These are phyloP conservation scores for Pristionchus fissidentatus DNA, from an alignment of 2,888 invertebrate genomes.

Conservation along the genomic window DNA sequence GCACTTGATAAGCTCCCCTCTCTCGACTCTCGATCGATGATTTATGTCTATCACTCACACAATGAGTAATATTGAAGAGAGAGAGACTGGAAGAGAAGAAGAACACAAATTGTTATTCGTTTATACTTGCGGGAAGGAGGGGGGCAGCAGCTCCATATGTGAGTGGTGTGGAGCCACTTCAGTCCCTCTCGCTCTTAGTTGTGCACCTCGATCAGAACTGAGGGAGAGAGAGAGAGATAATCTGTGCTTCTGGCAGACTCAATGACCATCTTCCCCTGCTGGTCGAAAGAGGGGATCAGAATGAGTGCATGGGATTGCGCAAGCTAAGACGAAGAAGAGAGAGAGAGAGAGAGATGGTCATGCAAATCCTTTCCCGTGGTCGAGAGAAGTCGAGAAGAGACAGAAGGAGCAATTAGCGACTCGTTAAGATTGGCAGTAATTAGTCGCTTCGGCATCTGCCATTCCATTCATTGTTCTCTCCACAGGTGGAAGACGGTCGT, in stretches of 20 bases:
- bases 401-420: slow-evolving; percentile 38
- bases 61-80: slow-evolving; percentile 37
- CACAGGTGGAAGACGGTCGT: slow-evolving; percentile 46
- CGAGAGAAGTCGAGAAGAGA: not conserved
- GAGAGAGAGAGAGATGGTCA: not conserved
- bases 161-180: slow-evolving; percentile 5
- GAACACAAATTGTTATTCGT: slow-evolving; percentile 38
- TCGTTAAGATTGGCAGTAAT: not conserved
- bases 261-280: slow-evolving; percentile 5
- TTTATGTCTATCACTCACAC: slow-evolving; percentile 30
- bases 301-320: slow-evolving; percentile 4
- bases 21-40: slow-evolving; percentile 19
- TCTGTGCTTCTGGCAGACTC: slow-evolving; percentile 36
- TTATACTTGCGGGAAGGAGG: not conserved
- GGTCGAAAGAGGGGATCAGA: slow-evolving; percentile 33
- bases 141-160: slow-evolving; percentile 14
- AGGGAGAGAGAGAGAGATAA: not conserved
- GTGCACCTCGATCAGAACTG: not conserved
- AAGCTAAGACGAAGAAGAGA: slow-evolving; percentile 21
- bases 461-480: slow-evolving; percentile 17
- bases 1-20: not conserved
- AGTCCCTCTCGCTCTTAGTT: not conserved
- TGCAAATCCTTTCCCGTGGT: not conserved
- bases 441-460: slow-evolving; percentile 24
- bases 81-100: not conserved